Conservation (phyloP, 1,140 invertebrate genomes). For the Ceratina japonica region DNA sequence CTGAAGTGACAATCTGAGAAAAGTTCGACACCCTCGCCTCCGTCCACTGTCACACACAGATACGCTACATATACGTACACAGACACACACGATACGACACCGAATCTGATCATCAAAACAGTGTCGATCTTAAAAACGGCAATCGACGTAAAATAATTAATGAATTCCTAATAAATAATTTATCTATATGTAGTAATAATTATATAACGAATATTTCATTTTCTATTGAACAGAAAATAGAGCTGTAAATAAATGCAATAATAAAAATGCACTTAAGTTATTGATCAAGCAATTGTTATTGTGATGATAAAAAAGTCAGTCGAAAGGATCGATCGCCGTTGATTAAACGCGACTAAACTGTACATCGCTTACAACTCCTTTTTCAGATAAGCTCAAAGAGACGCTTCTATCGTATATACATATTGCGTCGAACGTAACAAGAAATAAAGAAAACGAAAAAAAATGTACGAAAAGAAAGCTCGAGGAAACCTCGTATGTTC, state of each 20-base stretch:
- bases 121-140: constrained; percentile 44
- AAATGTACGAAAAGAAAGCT: constrained; percentile 13
- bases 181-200: too few species aligned
- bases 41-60: constrained; percentile 41
- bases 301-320: background rate
- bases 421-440: constrained; percentile 44
- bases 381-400: constrained; percentile 58
- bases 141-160: constrained; percentile 24
- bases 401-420: constrained; percentile 54
- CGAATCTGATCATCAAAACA: constrained; percentile 23
- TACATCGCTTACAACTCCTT: constrained; percentile 58
- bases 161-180: too few species aligned
- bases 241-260: too few species aligned
- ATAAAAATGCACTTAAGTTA: too few species aligned
- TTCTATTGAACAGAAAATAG: too few species aligned
- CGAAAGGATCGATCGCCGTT: constrained; percentile 48
- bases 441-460: constrained; percentile 32
- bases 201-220: too few species aligned
- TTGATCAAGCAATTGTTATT: background rate
- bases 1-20: constrained; percentile 44
- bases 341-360: constrained; percentile 50
- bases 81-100: constrained; percentile 28
- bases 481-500: constrained; percentile 44
- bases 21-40: constrained; percentile 53
- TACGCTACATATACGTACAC: constrained; percentile 33